Evolutionary conservation across 2,888 invertebrate genomes (phyloP).

Genomic region (Elegia similella): DNA sequence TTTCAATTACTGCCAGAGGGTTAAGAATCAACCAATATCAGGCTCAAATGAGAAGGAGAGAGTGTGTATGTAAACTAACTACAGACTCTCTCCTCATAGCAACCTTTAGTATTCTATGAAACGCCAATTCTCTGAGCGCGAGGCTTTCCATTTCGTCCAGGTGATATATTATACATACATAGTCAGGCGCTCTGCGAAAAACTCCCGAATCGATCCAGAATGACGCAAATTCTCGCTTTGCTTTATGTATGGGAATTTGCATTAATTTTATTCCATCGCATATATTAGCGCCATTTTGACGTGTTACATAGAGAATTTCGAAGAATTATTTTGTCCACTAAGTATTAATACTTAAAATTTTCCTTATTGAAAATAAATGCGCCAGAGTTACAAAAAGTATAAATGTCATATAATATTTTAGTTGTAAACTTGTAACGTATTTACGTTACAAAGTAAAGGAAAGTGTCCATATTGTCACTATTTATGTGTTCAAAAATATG

Average conservation of each 20-base stretch:
- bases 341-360: not conserved
- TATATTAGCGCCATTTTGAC: conserved; percentile 57
- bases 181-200: conserved; percentile 34
- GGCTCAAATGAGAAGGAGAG: too few relatives aligned
- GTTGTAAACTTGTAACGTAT: too few relatives aligned
- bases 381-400: too few relatives aligned
- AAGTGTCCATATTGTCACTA: too few relatives aligned
- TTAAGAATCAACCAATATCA: too few relatives aligned
- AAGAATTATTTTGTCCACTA: not conserved
- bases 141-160: conserved; percentile 36
- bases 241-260: conserved; percentile 49
- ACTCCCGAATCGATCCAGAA: conserved; percentile 48
- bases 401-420: too few relatives aligned
- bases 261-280: conserved; percentile 59
- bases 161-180: conserved; percentile 46
- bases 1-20: too few relatives aligned
- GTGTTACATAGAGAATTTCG: not conserved
- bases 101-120: not conserved
- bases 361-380: not conserved
- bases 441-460: too few relatives aligned
- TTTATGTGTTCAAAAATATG: too few relatives aligned
- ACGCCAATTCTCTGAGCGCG: too few relatives aligned
- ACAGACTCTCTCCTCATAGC: too few relatives aligned
- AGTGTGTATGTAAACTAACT: too few relatives aligned
- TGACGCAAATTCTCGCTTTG: conserved; percentile 57